A percentile compares a stretch with the other conserved stretches of the same genome.
phyloP scores from a whole-genome alignment of 2,113 vertebrate species.

The Brachyhypopomus gauderio region DNA sequence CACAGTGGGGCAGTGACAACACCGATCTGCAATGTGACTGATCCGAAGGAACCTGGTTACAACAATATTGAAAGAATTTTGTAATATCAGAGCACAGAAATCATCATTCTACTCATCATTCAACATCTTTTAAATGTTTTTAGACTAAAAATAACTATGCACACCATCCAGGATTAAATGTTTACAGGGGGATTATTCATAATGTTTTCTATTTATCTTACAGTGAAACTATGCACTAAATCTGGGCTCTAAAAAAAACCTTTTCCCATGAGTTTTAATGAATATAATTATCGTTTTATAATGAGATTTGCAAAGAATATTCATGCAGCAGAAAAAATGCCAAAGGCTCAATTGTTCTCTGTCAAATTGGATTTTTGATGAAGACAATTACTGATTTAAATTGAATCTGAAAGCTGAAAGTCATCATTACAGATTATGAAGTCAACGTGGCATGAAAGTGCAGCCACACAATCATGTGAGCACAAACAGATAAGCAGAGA shows the following conservation, averaged over 20 bases:
- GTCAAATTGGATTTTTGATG: slow-evolving; percentile 55
- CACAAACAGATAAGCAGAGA: not conserved
- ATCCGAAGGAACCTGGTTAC: no score
- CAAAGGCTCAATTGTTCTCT: slow-evolving; percentile 58
- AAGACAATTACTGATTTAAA: slow-evolving; percentile 66
- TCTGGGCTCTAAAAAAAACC: slow-evolving; percentile 56
- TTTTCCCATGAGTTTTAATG: slow-evolving; percentile 67
- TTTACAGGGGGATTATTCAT: slow-evolving; percentile 25
- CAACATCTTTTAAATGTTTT: slow-evolving; percentile 15
- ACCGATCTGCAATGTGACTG: no score
- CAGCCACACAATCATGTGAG: slow-evolving; percentile 36
- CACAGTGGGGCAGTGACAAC: no score
- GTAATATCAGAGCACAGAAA: not conserved
- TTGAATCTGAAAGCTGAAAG: slow-evolving; percentile 57
- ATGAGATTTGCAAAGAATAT: slow-evolving; percentile 59
- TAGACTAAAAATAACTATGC: slow-evolving; percentile 12
- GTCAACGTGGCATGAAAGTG: slow-evolving; percentile 55
- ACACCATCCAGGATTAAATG: slow-evolving; percentile 27
- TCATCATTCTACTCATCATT: not conserved
- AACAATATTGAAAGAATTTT: not conserved
- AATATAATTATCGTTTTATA: slow-evolving; percentile 72
- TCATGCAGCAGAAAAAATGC: slow-evolving; percentile 50
- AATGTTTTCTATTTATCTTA: slow-evolving; percentile 61
- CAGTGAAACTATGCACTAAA: slow-evolving; percentile 67
- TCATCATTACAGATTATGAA: slow-evolving; percentile 59